These are phyloP conservation scores for Hyperoplus lanceolatus DNA, from an alignment of 2,797 vertebrate species.

Conservation along the genomic window DNA sequence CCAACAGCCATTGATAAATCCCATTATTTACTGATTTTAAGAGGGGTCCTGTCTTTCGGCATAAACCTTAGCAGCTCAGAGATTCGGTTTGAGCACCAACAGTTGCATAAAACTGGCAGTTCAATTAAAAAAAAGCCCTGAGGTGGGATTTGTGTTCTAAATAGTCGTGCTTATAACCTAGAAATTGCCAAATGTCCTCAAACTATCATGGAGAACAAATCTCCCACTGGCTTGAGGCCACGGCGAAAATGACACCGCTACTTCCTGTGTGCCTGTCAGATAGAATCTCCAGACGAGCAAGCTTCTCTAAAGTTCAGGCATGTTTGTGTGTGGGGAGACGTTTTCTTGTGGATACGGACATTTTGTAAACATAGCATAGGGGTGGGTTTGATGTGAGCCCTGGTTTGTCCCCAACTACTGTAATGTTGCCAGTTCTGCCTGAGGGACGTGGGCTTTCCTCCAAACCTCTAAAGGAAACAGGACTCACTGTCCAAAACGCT, in stretches of 20 bases:
- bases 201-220: constrained; percentile 61
- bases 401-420: constrained; percentile 65
- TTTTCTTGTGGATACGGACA: constrained; percentile 64
- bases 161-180: constrained; percentile 22
- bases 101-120: constrained; percentile 46
- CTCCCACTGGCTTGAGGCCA: constrained; percentile 42
- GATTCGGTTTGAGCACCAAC: constrained; percentile 33
- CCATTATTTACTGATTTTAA: constrained; percentile 47
- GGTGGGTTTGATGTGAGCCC: constrained; percentile 66
- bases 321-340: constrained; percentile 49
- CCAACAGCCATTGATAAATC: constrained; percentile 53
- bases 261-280: constrained; percentile 68
- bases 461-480: constrained; percentile 62
- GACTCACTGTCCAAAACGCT: constrained; percentile 45
- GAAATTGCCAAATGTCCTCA: constrained; percentile 45
- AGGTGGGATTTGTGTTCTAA: constrained; percentile 37
- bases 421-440: constrained; percentile 65
- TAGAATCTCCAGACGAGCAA: constrained; percentile 60
- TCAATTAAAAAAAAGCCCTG: constrained; percentile 21
- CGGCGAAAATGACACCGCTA: constrained; percentile 34
- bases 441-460: constrained; percentile 68
- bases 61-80: constrained; percentile 33
- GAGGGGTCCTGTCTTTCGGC: constrained; percentile 43
- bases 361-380: constrained; percentile 64
- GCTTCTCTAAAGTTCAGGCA: constrained; percentile 42